Evolutionary conservation across 2,797 vertebrate species (phyloP).

Genomic region (Malacoctenus gilli): DNA sequence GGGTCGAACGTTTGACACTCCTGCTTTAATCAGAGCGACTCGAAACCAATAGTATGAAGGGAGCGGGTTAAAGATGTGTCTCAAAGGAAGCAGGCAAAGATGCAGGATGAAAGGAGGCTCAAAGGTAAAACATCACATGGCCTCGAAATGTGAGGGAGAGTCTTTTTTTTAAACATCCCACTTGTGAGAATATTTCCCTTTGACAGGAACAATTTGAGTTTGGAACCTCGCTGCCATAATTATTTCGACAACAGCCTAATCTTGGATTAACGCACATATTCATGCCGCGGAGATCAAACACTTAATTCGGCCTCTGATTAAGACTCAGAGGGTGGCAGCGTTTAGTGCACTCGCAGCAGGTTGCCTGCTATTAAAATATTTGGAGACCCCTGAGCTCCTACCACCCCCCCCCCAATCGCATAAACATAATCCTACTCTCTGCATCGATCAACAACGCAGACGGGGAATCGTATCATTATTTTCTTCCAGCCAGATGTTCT

Average conservation of each 20-base stretch:
- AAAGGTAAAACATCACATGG: background rate
- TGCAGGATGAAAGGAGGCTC: background rate
- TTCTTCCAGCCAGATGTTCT: constrained; percentile 7
- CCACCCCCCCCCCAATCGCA: constrained; percentile 15
- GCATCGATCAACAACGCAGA: constrained; percentile 25
- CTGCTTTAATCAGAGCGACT: no score
- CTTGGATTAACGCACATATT: constrained; percentile 48
- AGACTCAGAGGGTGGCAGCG: constrained; percentile 33
- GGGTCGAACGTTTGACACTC: no score
- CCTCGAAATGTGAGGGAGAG: background rate
- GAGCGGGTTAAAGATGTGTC: no score
- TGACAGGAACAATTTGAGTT: background rate
- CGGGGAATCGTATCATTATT: background rate
- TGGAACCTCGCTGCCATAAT: constrained; percentile 2
- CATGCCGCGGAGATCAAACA: constrained; percentile 37
- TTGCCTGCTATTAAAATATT: constrained; percentile 36
- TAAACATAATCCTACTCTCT: constrained; percentile 44
- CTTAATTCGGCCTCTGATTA: constrained; percentile 38
- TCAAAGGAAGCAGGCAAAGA: background rate
- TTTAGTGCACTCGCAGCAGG: constrained; percentile 46
- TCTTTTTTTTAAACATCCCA: background rate
- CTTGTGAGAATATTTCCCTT: background rate
- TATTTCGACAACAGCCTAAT: constrained; percentile 39
- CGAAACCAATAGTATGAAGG: no score
- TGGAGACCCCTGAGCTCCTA: constrained; percentile 21